Base-by-base conservation (phyloP, 2,888 invertebrate genomes). In the Notodonta dromedarius region DNA sequence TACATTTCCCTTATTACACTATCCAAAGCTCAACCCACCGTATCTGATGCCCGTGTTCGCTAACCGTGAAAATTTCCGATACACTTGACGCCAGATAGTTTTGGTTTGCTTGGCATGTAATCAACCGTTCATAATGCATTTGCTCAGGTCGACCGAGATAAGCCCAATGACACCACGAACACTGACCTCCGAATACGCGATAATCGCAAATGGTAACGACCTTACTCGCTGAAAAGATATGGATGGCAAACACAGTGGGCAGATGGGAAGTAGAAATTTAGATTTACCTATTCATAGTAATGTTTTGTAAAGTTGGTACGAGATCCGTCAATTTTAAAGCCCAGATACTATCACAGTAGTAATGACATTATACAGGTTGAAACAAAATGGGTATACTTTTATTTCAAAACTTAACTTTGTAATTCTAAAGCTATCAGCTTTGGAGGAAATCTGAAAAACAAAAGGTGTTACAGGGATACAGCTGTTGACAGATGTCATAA, bases 51-150 rank as follows among this genome's bases (percentile, higher is more conserved):
- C 77, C 75, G 79, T 69, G 62, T 62, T 78, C 78, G 68, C 70
- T 76, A 77, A 69, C 78, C 79, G 83, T 87, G 85, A 86, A 88
- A 84, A 84, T 89, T 88, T 88, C 88, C 87, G 73, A 85, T 84
- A 86, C 83, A 86, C 80, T 85, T 78, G 78, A 70, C 70, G 65
- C 61, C 62, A 73, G 78, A 84, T 84, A 84, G 85, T 84, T 85
- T 85, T 77, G 82, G 80, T 75, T 72, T 76, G 77, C 70, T 78
- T 79, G 75, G 76, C 74, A 78, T 79, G 79, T 83, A 84, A 78
- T 85, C 84, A 80, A 70, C 74, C 77, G 86, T 80, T 46, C 77
- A 71, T 84, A 84, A 88, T 80, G 76, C 69, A 76, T 73, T 79
- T 80, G 75, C 78, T 83, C 78, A 75, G 78, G 73, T 76, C 70